phyloP scores from a whole-genome alignment of 2,113 vertebrate genomes.

The Thalassarche chlororhynchos region DNA sequence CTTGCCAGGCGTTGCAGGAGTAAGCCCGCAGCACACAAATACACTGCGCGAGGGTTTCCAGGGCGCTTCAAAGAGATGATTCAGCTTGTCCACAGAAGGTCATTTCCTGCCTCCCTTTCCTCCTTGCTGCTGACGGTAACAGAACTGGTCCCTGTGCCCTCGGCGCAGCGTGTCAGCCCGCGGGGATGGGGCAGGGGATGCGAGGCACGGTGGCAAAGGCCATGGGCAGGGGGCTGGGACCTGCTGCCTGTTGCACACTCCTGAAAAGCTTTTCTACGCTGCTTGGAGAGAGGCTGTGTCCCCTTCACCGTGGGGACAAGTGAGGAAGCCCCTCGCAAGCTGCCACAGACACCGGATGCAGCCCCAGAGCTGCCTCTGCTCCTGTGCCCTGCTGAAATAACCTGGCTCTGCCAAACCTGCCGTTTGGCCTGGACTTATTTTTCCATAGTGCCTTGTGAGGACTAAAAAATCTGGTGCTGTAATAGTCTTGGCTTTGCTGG shows the following conservation, averaged over 20 bases:
- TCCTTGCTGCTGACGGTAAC: neutral
- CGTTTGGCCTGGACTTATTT: neutral
- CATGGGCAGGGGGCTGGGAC: neutral
- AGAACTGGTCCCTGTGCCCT: neutral
- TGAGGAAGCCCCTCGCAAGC: neutral
- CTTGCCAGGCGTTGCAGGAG: neutral
- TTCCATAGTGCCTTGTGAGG: neutral
- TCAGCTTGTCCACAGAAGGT: constrained; percentile 29
- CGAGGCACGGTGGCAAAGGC: neutral
- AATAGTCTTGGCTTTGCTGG: neutral
- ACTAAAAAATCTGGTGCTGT: neutral
- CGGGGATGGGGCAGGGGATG: neutral
- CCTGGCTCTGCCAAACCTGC: neutral
- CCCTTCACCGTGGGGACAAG: rapidly evolving
- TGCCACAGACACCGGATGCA: neutral
- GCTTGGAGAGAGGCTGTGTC: neutral
- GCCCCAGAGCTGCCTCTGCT: neutral
- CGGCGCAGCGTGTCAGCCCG: rapidly evolving
- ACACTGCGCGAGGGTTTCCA: neutral
- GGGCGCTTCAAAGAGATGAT: neutral
- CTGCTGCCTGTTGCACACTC: neutral
- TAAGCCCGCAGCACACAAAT: neutral
- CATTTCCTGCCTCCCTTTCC: constrained; percentile 16
- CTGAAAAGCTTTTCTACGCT: neutral
- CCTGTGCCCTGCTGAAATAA: neutral